Evolutionary conservation across 2,797 vertebrate species (phyloP).

Genomic region (Pangasius sanitwongsei): DNA sequence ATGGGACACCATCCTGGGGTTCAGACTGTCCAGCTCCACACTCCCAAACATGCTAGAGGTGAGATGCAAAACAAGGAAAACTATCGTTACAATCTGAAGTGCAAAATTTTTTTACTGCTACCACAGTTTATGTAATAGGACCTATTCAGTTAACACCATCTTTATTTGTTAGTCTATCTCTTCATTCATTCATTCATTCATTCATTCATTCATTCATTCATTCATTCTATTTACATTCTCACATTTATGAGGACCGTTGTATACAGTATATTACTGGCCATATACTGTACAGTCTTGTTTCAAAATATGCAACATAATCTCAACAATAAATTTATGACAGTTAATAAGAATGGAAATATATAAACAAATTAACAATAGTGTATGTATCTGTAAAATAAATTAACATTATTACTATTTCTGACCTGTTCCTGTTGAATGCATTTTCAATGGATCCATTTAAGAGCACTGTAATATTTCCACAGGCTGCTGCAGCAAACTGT

Average conservation of each 20-base stretch:
- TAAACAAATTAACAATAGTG: neutral
- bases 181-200: neutral
- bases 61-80: neutral
- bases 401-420: neutral
- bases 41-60: slow-evolving; percentile 77
- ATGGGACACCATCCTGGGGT: slow-evolving; percentile 70
- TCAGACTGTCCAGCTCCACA: slow-evolving; percentile 74
- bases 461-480: slow-evolving; percentile 79
- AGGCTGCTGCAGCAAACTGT: slow-evolving; percentile 78
- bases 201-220: neutral
- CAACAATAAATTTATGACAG: neutral
- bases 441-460: slow-evolving; percentile 76
- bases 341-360: neutral
- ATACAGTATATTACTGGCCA: neutral
- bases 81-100: neutral
- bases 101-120: neutral
- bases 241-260: neutral
- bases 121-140: neutral
- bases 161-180: neutral
- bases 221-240: neutral
- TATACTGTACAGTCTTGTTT: neutral
- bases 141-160: neutral
- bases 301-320: neutral
- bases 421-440: slow-evolving; percentile 77
- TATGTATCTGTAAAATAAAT: neutral